Base-by-base conservation (phyloP, 1,140 invertebrate species). In the Zaprionus ornatus region DNA sequence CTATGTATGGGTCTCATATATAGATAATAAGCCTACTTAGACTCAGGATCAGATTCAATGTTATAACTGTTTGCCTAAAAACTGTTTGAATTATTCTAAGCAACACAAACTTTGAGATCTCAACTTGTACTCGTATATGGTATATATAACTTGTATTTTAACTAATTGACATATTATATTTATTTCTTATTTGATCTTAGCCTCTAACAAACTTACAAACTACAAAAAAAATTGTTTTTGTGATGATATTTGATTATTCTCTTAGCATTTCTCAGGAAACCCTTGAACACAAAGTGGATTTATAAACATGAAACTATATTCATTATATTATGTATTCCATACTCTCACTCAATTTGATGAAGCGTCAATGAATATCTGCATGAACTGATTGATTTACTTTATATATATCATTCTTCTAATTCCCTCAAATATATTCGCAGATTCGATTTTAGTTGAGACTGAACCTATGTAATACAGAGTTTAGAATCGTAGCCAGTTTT, bases 401-500 rank as follows among this genome's bases (percentile, higher is more conserved):
- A 13, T 13, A 40, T n/a, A n/a, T 7, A 40, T 40, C 2, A 40
- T 40, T 40, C 5, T 40, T 7, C 2, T 32, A 32, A 32, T 9
- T 9, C 29, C 29, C 9, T 32, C 0, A 29, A 29, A 29, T 29
- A 29, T 29, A 29, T 29, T 29, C 7, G 9, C 9, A 10, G 9
- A 32, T 32, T 32, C 9, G 7, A 32, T 32, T 10, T 32, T 3
- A 32, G 29, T 32, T 32, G 29, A 32, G 2, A 10, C 29, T 10
- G 9, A 32, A 32, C 9, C 1, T 32, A 27, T 27, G 25, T 27
- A 32, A 32, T 32, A 32, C 29, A 32, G 2, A 32, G 3, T 32
- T 32, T 32, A 2, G 45, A 50, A 50, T 19, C 45, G 45, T 17
- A 50, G n/a, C 45, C 45, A 50, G 45, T 50, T 50, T 50, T 50